phyloP scores from a whole-genome alignment of 2,888 invertebrate species.

The Andrena fulva region DNA sequence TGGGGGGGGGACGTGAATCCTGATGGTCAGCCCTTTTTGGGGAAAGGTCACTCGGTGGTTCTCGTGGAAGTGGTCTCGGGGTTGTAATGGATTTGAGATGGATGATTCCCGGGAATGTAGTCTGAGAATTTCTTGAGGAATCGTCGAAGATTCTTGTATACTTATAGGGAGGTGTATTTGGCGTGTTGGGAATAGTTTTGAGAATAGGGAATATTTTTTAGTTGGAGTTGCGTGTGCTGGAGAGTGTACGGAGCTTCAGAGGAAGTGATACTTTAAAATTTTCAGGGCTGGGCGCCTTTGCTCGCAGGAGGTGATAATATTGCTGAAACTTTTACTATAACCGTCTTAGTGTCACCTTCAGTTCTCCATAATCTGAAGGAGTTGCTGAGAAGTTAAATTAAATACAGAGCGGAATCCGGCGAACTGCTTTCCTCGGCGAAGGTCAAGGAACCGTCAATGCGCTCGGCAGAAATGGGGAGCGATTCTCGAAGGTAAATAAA shows the following conservation, averaged over 20 bases:
- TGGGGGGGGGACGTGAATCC: not conserved
- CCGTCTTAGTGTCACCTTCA: not conserved
- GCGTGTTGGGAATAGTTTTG: not conserved
- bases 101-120: too few species aligned
- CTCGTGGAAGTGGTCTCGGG: too few species aligned
- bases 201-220: not conserved
- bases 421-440: slow-evolving; percentile 6
- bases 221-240: too few species aligned
- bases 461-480: too few species aligned
- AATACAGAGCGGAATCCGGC: slow-evolving; percentile 13
- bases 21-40: not conserved
- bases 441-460: not conserved
- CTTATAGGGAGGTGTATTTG: too few species aligned
- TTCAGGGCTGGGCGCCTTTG: not conserved
- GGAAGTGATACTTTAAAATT: not conserved
- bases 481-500: not conserved
- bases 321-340: slow-evolving; percentile 27
- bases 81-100: too few species aligned
- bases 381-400: slow-evolving; percentile 38
- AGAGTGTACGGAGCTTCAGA: not conserved
- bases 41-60: not conserved
- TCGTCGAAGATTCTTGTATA: too few species aligned
- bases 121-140: too few species aligned
- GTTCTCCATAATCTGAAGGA: slow-evolving; percentile 18
- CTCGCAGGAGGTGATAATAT: slow-evolving; percentile 10